Evolutionary conservation across 2,888 invertebrate species (phyloP).

Genomic region (Silvanus unidentatus): DNA sequence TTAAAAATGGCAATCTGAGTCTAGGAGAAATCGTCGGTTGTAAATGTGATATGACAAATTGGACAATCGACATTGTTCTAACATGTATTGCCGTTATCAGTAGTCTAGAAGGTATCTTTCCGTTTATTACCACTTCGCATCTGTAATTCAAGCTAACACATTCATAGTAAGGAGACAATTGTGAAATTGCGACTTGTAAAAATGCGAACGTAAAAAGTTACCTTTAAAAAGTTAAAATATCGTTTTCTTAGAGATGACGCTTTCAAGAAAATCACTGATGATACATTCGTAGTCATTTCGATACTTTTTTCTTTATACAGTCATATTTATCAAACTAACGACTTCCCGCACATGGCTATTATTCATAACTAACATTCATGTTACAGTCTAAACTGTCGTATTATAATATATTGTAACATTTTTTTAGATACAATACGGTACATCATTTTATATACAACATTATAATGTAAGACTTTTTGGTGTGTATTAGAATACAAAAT

Average conservation of each 20-base stretch:
- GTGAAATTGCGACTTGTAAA: constrained; percentile 25
- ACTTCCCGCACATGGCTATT: constrained; percentile 24
- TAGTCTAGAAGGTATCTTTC: constrained; percentile 21
- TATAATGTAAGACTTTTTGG: too few species aligned
- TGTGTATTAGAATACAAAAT: too few species aligned
- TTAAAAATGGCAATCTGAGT: not conserved
- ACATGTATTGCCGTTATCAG: constrained; percentile 27
- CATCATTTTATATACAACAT: too few species aligned
- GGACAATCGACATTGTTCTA: constrained; percentile 25
- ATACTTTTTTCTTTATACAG: constrained; percentile 27
- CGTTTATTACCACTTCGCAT: constrained; percentile 30
- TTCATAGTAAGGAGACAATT: constrained; percentile 25
- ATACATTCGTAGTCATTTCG: constrained; percentile 28
- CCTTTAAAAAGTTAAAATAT: constrained; percentile 31
- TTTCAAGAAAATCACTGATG: constrained; percentile 18
- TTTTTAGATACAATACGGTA: not conserved
- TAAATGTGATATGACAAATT: constrained; percentile 22
- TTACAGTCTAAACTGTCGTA: constrained; percentile 3
- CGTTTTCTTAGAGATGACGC: constrained; percentile 17
- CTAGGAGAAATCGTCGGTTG: constrained; percentile 10
- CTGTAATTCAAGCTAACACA: constrained; percentile 29
- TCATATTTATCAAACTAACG: constrained; percentile 29
- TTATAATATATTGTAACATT: constrained; percentile 5
- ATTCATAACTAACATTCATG: constrained; percentile 18
- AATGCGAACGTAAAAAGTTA: constrained; percentile 28